These are phyloP conservation scores for Garra rufa DNA, from an alignment of 2,113 vertebrate species.

Conservation along the genomic window DNA sequence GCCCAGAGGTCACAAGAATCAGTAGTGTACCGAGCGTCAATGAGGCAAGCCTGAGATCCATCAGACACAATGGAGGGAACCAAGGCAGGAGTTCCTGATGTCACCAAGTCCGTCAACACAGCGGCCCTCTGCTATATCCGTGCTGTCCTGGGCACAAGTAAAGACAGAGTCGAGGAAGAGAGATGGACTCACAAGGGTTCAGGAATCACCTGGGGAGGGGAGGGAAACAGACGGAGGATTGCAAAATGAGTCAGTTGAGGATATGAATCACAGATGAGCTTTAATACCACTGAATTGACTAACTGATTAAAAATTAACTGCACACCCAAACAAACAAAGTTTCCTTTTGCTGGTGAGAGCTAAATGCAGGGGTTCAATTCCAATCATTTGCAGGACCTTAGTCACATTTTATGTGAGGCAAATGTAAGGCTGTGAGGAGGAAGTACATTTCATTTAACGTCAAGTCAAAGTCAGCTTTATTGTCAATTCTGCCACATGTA, in stretches of 20 bases:
- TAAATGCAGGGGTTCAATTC: not conserved
- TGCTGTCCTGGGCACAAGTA: slow-evolving; percentile 65
- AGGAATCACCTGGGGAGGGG: slow-evolving; percentile 64
- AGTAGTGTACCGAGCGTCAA: slow-evolving; percentile 79
- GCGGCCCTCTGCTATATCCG: slow-evolving; percentile 61
- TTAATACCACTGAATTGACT: not conserved
- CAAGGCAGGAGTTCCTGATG: slow-evolving; percentile 68
- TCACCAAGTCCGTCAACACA: slow-evolving; percentile 64
- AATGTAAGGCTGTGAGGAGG: not conserved
- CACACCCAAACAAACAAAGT: not conserved
- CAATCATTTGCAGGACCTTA: not conserved
- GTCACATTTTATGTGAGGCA: not conserved
- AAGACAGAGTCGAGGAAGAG: slow-evolving; percentile 57
- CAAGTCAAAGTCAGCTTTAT: too few relatives aligned
- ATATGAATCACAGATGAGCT: slow-evolving; percentile 20
- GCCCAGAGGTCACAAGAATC: slow-evolving; percentile 76
- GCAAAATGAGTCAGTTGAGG: slow-evolving; percentile 21
- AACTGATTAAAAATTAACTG: not conserved
- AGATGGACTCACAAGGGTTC: slow-evolving; percentile 61
- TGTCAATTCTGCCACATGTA: too few relatives aligned
- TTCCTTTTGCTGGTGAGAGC: not conserved
- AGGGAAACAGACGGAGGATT: not conserved
- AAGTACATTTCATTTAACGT: not conserved
- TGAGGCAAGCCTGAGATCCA: slow-evolving; percentile 67
- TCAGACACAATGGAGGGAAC: slow-evolving; percentile 62